Evolutionary conservation across 92 coral and sea anemone species (phyloP).

Genomic region (Bergia puertoricense): DNA sequence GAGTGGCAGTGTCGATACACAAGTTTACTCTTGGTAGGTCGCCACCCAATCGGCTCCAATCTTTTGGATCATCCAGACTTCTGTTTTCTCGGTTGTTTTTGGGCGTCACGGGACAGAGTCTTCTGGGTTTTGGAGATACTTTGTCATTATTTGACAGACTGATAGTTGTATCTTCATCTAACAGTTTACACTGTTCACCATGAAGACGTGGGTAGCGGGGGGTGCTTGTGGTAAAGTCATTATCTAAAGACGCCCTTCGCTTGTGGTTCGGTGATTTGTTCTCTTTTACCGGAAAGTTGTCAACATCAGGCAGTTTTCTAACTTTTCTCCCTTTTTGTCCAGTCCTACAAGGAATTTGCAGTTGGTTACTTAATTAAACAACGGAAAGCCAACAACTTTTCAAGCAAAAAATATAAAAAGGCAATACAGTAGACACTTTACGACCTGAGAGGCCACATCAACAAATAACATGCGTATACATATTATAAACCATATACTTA

Average conservation of each 20-base stretch:
- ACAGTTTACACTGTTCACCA: background rate
- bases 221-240: conserved; percentile 27
- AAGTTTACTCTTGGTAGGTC: background rate
- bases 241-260: conserved; percentile 4
- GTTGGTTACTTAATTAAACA: background rate
- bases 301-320: conserved; percentile 60
- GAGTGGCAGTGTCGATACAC: background rate
- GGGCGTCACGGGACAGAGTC: conserved; percentile 37
- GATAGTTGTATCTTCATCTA: background rate
- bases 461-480: too few species aligned
- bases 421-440: background rate
- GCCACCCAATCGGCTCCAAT: background rate
- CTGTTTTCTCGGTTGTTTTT: background rate
- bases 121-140: background rate
- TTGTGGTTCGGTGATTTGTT: conserved; percentile 31
- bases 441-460: too few species aligned
- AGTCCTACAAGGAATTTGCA: background rate
- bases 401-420: background rate
- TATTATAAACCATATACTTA: too few species aligned
- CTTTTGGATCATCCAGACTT: background rate
- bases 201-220: background rate
- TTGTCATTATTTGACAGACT: background rate
- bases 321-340: conserved; percentile 59
- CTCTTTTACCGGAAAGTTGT: conserved; percentile 8
- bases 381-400: background rate